phyloP scores from a whole-genome alignment of 1,140 invertebrate genomes.

The Neoseiulus cucumeris region DNA sequence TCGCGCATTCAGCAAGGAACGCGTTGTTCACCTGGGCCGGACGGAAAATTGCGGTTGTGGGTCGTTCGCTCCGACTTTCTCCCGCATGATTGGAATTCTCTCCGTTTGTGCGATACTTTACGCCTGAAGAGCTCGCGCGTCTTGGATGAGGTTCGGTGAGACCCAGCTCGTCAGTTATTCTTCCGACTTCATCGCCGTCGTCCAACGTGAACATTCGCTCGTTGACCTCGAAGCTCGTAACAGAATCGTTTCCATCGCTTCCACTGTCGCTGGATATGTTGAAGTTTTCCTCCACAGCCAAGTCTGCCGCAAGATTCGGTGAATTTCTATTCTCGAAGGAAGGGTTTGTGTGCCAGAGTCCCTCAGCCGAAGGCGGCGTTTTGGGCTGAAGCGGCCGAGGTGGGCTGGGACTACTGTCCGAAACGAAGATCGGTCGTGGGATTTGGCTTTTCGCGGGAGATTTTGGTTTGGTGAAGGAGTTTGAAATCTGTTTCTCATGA shows the following conservation, averaged over 20 bases:
- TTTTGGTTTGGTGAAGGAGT: neutral
- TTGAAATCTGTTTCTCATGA: neutral
- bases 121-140: neutral
- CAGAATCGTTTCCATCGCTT: neutral
- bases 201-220: neutral
- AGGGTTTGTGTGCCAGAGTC: neutral
- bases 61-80: neutral
- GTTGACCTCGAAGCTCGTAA: neutral
- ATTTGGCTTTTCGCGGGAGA: neutral
- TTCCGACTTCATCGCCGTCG: neutral
- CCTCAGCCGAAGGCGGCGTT: neutral
- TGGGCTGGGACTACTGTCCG: neutral
- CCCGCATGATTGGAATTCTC: neutral
- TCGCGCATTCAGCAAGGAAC: neutral
- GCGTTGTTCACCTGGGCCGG: neutral
- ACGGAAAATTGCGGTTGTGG: neutral
- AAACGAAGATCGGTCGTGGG: neutral
- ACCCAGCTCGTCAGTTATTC: neutral
- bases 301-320: neutral
- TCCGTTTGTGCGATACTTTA: neutral
- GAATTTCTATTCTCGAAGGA: neutral
- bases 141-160: neutral
- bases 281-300: neutral
- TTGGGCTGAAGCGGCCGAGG: neutral
- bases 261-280: neutral